Evolutionary conservation across 2,888 invertebrate genomes (phyloP), one percentile per base, ranked within the genome.

Genomic region (Drosophila nr. perissopoda): DNA sequence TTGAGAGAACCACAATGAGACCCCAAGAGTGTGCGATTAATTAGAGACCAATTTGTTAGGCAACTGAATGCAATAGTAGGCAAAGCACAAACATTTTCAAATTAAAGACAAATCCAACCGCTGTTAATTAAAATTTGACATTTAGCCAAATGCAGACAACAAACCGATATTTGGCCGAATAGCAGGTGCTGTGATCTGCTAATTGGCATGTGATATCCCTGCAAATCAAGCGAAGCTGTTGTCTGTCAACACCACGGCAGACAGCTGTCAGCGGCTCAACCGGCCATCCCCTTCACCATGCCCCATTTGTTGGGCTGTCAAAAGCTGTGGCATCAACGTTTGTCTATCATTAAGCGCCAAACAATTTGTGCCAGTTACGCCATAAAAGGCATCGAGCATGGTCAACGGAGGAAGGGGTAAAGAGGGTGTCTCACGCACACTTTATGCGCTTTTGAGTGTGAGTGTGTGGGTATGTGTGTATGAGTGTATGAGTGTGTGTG

Each of bases 401-500:
- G 11, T 7, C 27, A 36, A 57, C 46, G 33, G 29, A 18, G 18
- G 1, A 5, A 21, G 25, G 10, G 21, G 18, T 4, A 54, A 49
- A 51, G 18, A 49, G 54, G 31, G 80, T 72, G 81, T 76, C 76
- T 74, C 70, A 69, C 76, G 74, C 83, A 85, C 81, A 68, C 59
- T 73, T 75, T 72, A 84, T 84, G 85, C 88, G 84, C 85, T 88
- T 84, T 88, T 74, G 70, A 76, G 56, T 60, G 46, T 65, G 61
- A 33, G 33, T 66, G 68, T 29, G 21, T 57, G 36, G 5, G 33
- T 21, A 5, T 42, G 21, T 13, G 21, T 42, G 38, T 7, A 5
- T 51, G 25, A 7, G 34, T 29, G 16, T 25, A 18, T 56, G 52
- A 25, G 11, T 40, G n/a, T 38, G 16, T 51, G 13, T 54, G 40